Evolutionary conservation across 2,797 vertebrate genomes (phyloP).

Genomic region (Cyclura pinguis): DNA sequence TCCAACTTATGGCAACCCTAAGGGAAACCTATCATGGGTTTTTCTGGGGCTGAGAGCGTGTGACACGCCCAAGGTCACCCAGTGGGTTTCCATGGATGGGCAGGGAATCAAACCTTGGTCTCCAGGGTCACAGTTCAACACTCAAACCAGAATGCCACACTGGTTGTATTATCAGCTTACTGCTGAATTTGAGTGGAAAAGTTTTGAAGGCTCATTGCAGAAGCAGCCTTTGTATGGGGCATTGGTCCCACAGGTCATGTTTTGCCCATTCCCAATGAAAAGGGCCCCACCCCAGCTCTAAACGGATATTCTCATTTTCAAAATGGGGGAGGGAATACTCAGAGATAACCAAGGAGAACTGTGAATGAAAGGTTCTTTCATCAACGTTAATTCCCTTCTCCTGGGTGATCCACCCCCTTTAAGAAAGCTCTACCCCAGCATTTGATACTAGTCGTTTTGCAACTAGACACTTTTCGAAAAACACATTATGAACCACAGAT

Average conservation of each 20-base stretch:
- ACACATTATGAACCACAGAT: constrained; percentile 12
- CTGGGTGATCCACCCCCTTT: constrained; percentile 45
- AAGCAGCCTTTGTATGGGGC: background rate
- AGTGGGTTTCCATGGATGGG: too few species aligned
- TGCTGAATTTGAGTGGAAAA: background rate
- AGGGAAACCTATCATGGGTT: too few species aligned
- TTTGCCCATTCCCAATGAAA: background rate
- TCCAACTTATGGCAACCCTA: too few species aligned
- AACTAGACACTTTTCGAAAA: constrained; percentile 38
- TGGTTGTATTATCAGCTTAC: background rate
- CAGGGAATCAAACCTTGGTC: too few species aligned
- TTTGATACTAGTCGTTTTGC: constrained; percentile 46
- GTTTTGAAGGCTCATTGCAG: background rate
- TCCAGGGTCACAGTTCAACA: too few species aligned
- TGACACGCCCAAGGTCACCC: too few species aligned
- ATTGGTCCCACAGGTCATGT: background rate
- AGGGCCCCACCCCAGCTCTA: background rate
- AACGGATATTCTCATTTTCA: constrained; percentile 3
- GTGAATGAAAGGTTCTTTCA: constrained; percentile 48
- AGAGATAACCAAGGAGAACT: constrained; percentile 4
- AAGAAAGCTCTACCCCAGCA: constrained; percentile 10
- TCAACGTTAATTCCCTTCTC: constrained; percentile 38
- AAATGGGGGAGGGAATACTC: background rate
- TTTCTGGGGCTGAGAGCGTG: too few species aligned
- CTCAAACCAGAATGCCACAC: too few species aligned